Base-by-base conservation (phyloP, 2,888 invertebrate species). In the Zygothrica quintamaculata region DNA sequence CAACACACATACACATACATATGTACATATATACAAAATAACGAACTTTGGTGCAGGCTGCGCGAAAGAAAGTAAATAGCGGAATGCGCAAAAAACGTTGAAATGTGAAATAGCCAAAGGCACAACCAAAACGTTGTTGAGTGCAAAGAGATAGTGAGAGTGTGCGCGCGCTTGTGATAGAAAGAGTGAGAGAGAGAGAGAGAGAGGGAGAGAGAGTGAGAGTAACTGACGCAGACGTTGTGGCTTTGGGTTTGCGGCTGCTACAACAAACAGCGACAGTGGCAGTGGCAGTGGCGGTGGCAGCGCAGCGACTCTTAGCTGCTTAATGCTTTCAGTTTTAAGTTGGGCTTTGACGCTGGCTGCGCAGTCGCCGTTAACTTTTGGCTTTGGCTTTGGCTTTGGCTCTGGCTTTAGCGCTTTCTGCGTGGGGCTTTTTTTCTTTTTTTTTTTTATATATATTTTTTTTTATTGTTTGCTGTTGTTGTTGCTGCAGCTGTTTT, bases 11-110 rank as follows among this genome's bases (percentile, higher is more conserved):
- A 0, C 34, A 34, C 33, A 26, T 9, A 36, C 25, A 57, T 13
- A 43, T 25, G 33, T 11, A 57, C 9, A 36, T 12, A 12, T 12
- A 13, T 5, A 36, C 44, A 58, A 42, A 44, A 53, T 57, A 15
- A 46, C 33, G 33, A 47, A 51, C 56, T 56, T 55, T 50, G 18
- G 77, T 59, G 77, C 77, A 77, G 80, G 64, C 84, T 67, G 77
- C 80, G 71, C 79, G 77, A 84, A 82, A 87, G 87, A 87, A 87
- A 84, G 87, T 78, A 70, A 82, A 76, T 64, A 80, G 76, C 62
- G 76, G 76, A 84, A 76, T 86, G 84, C 87, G 78, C 78, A 77
- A 82, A 85, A 80, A 66, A 51, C 29, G 50, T 7, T 53, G 53
- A 71, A 65, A 73, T 65, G 62, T 53, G 59, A 64, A 75, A 69